A percentile compares a stretch with the other conserved stretches of the same genome.
phyloP scores from a whole-genome alignment of 2,113 vertebrate genomes.

The Pseudopodoces humilis region DNA sequence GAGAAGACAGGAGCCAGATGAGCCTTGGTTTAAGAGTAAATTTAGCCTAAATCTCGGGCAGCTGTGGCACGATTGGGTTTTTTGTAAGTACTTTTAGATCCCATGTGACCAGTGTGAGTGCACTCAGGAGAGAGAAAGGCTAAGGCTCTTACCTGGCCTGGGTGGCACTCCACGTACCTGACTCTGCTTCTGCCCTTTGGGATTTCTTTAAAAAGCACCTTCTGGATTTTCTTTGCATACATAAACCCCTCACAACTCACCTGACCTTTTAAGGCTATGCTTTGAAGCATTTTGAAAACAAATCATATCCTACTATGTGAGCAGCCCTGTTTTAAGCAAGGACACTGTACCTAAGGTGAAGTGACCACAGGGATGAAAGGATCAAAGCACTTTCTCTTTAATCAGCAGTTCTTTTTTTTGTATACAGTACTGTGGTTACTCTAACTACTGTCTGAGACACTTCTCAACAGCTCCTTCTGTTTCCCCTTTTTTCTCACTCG shows the following conservation, averaged over 20 bases:
- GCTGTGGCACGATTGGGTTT: neutral
- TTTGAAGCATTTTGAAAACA: neutral
- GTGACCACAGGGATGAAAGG: neutral
- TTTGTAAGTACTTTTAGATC: neutral
- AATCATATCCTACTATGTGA: neutral
- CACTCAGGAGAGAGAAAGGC: neutral
- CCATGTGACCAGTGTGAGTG: accelerated
- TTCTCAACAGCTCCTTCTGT: neutral
- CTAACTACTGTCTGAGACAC: neutral
- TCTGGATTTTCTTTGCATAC: neutral
- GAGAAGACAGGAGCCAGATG: neutral
- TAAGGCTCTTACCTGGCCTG: accelerated
- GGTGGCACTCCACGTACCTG: neutral
- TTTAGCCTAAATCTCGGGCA: neutral
- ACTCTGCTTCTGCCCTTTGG: neutral
- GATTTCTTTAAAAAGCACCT: neutral
- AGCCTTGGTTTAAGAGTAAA: neutral
- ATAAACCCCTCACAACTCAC: neutral
- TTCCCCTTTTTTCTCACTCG: neutral
- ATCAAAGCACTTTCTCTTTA: neutral
- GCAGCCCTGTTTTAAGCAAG: neutral
- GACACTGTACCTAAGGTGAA: neutral
- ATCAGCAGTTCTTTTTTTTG: neutral
- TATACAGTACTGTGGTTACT: neutral
- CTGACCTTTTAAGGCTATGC: neutral